Percentiles rank a stretch among this genome's conserved stretches.
These are phyloP conservation scores for Brachyhypopomus occidentalis DNA, from an alignment of 2,113 vertebrate genomes.

Conservation along the genomic window DNA sequence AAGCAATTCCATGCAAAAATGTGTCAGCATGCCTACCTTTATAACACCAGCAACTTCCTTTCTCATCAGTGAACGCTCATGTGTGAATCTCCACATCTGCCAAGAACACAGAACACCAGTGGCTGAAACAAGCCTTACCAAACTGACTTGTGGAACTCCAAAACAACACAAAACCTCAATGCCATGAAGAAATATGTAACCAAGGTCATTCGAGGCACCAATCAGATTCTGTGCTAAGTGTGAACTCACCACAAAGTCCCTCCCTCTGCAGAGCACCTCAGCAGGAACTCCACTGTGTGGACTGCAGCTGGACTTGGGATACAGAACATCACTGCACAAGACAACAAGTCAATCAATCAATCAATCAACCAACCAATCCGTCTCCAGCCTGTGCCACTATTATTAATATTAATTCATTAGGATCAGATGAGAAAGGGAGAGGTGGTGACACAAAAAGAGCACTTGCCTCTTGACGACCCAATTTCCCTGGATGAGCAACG, in stretches of 20 bases:
- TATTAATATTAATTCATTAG: not conserved
- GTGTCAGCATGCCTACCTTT: slow-evolving; percentile 77
- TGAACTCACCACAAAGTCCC: slow-evolving; percentile 92
- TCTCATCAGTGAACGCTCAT: slow-evolving; percentile 89
- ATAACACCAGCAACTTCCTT: slow-evolving; percentile 88
- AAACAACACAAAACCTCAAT: not conserved
- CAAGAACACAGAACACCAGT: not conserved
- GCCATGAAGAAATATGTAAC: not conserved
- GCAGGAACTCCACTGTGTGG: slow-evolving; percentile 94
- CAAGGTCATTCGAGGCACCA: not conserved
- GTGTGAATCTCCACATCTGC: slow-evolving; percentile 97
- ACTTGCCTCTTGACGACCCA: slow-evolving; percentile 97
- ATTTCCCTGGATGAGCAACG: slow-evolving; percentile 95
- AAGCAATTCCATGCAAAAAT: not conserved
- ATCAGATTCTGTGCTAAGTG: not conserved
- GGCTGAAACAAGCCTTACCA: not conserved
- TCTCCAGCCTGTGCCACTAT: not conserved
- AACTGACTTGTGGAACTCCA: not conserved
- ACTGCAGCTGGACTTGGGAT: slow-evolving; percentile 94
- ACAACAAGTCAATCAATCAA: not conserved
- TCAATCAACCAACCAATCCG: not conserved
- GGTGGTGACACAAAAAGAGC: no score
- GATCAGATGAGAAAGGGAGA: not conserved
- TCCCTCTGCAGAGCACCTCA: slow-evolving; percentile 92
- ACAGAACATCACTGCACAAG: slow-evolving; percentile 86